Evolutionary conservation across 1,140 invertebrate species (phyloP), one percentile per base, ranked within the genome.

Genomic region (Cataglyphis hispanica): DNA sequence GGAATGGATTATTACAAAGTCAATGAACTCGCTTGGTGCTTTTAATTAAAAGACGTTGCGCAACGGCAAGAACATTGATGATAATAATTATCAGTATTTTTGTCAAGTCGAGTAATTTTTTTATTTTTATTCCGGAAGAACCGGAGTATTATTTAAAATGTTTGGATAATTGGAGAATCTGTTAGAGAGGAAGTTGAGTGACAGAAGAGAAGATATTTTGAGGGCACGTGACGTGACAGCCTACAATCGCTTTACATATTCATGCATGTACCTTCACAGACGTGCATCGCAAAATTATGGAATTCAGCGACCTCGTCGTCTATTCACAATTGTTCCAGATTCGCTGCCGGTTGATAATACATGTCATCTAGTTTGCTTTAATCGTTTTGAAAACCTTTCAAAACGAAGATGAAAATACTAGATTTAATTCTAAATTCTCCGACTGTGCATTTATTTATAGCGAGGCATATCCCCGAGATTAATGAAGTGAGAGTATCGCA

Each of bases 201-300:
- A n/a, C 25, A 25, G 2, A 58, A 58, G 7, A 10, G 27, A 40
- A 22, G 37, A 19, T 56, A 56, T 19, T 43, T 50, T 58, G 53
- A 37, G 37, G 70, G 80, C 67, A 50, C 37, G 53, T 22, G 46
- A 60, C 88, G 88, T 86, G 86, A 86, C 88, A 63, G 66, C 85
- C 83, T 83, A 88, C 88, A 90, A 88, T 88, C 83, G 89, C 84
- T 90, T 90, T 90, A 90, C 89, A 90, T 90, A 90, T 90, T 90
- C 89, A 90, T 90, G 89, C n/a, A 88, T 90, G 86, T 81, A 88
- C 86, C 88, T 86, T 63, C 88, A 81, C 60, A 77, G 86, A 87
- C 88, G 88, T 87, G 89, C 83, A 66, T 70, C 40, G 75, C 81
- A 78, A 87, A 90, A 90, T 89, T 88, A 90, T 83, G 84, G 76